Evolutionary conservation across 1,140 invertebrate genomes (phyloP), one percentile per base, ranked within the genome.

Genomic region (Vanessa atalanta): DNA sequence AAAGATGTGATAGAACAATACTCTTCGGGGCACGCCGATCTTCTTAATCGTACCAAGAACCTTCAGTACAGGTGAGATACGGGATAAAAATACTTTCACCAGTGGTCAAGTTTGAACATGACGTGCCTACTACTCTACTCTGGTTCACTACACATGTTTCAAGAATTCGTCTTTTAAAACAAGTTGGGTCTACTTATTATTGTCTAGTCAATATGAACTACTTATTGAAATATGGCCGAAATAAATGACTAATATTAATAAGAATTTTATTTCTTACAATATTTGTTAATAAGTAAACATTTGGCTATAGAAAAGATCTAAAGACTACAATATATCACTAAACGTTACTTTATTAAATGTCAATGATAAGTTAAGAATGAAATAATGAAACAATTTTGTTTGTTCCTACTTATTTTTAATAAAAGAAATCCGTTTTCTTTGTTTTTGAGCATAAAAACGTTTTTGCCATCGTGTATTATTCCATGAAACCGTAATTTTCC

Each of bases 1-100:
- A 98, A 98, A 93, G 98, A 99, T 93, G 98, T 99, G 78, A 99
- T 99, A 88, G 98, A 99, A 93, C 98, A 99, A 92, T 98, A 98
- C 93, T 98, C 97, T 61, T 97, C 97, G 65, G 97, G 97, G 70
- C 97, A 99, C 93, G 96, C 97, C 73, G 97, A 98, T 93, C 95
- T 98, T 86, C 94, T 98, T 84, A 95, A 96, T 75, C 94, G 97
- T 85, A 97, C 98, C 70, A 98, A 98, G 95, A 97, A 95, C 94
- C 95, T 98, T 79, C 97, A 98, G 94, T 95, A 94, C 94, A 96
- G 97, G 97, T 98, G 94, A 93, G 93, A 75, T 70, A 57, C 53
- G 53, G 51, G 65, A 31, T 60, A 60, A 60, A 70, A 66, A 69
- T 60, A 43, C 16, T 43, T 37, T 60, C 51, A 16, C 26, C 73